Evolutionary conservation across 2,113 vertebrate species (phyloP).

Genomic region (Coturnix japonica): DNA sequence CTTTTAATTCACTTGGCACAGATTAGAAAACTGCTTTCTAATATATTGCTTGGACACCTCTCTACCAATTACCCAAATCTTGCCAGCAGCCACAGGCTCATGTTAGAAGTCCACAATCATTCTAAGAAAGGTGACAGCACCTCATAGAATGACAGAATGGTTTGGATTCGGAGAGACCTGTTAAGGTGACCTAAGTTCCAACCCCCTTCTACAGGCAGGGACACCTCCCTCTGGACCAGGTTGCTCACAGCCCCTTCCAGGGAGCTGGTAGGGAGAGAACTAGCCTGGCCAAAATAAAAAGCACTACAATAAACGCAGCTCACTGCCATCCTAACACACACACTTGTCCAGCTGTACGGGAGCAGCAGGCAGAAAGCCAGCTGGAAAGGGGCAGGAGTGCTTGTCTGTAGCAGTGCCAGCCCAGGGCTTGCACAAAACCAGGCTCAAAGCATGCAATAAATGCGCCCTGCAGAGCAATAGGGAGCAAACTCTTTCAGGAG

Average conservation of each 20-base stretch:
- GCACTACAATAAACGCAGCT: fast-evolving
- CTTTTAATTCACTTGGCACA: not conserved
- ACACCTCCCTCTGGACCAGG: no score
- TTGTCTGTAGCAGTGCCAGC: not conserved
- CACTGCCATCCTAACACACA: not conserved
- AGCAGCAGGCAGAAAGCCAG: not conserved
- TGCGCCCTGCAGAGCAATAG: fast-evolving
- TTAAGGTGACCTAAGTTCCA: no score
- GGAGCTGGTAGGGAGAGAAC: not conserved
- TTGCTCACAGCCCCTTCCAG: no score
- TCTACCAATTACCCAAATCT: not conserved
- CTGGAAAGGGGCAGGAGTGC: not conserved
- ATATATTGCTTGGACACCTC: constrained; percentile 8
- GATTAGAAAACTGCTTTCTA: constrained; percentile 8
- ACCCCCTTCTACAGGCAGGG: no score
- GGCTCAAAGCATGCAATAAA: fast-evolving
- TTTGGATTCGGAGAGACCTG: no score
- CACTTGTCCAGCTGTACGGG: not conserved
- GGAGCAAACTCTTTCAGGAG: not conserved
- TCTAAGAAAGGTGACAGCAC: constrained; percentile 39
- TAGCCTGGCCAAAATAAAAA: not conserved
- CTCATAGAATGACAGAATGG: not conserved
- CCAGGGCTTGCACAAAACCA: fast-evolving
- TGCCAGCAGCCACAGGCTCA: constrained; percentile 25
- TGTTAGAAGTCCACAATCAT: not conserved